Percentiles rank a stretch among this genome's conserved stretches.
Conservation (phyloP, 2,113 vertebrate species). For the Amblyornis subalaris region DNA sequence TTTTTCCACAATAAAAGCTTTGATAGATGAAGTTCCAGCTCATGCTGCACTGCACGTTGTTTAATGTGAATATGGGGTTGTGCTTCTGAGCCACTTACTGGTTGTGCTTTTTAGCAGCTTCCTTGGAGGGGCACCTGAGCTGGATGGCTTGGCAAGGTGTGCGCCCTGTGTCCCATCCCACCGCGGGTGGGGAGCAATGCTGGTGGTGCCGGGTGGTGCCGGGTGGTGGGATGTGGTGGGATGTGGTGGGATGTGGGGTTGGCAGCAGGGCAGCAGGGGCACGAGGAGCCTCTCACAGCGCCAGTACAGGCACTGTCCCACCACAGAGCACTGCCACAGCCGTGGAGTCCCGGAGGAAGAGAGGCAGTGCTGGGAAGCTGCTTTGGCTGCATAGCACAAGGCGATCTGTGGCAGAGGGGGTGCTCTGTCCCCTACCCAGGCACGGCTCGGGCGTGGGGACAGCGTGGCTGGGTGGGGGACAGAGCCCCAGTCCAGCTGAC, state of each 20-base stretch:
- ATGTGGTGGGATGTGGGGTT: no score
- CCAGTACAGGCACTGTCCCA: accelerated
- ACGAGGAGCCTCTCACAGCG: neutral
- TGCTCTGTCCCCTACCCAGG: neutral
- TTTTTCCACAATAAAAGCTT: neutral
- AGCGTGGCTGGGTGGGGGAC: accelerated
- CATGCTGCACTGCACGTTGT: accelerated
- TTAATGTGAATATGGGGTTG: neutral
- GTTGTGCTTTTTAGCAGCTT: accelerated
- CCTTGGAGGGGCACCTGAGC: neutral
- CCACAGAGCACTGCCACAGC: accelerated
- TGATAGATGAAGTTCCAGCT: neutral
- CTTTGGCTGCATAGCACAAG: accelerated
- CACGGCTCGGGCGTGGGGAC: neutral
- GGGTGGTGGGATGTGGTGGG: neutral
- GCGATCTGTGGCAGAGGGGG: neutral
- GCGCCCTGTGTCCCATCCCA: accelerated
- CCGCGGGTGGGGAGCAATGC: accelerated
- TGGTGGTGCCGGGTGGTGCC: neutral
- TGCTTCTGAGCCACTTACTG: neutral
- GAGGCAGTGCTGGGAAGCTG: neutral
- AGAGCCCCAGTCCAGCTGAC: neutral
- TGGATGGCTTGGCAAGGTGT: neutral
- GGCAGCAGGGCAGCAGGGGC: neutral
- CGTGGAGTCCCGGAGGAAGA: accelerated